Evolutionary conservation across 2,888 invertebrate genomes (phyloP).

Genomic region (Xanthia togata): DNA sequence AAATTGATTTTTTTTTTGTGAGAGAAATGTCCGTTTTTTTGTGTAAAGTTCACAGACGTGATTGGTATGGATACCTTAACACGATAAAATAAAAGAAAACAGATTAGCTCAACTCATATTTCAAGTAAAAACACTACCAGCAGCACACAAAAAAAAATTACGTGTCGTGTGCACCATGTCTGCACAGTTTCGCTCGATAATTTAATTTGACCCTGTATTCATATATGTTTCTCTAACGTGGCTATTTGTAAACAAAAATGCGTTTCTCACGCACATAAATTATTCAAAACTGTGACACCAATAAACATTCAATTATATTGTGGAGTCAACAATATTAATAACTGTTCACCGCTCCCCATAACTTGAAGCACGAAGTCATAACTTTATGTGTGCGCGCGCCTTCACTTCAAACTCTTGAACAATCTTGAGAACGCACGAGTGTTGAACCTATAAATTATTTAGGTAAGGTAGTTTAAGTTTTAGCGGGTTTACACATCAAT

Average conservation of each 20-base stretch:
- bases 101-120: no score
- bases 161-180: no score
- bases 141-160: no score
- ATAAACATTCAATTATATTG: conserved; percentile 49
- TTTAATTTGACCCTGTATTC: no score
- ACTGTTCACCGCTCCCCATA: conserved; percentile 64
- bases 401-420: conserved; percentile 74
- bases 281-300: conserved; percentile 40
- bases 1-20: no score
- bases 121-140: no score
- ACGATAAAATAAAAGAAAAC: no score
- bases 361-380: conserved; percentile 65
- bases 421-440: conserved; percentile 75
- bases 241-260: conserved; percentile 36
- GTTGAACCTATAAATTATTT: conserved; percentile 80
- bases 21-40: no score
- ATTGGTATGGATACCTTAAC: no score
- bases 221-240: not conserved
- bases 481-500: conserved; percentile 74
- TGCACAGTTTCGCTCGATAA: no score
- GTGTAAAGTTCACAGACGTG: no score
- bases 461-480: conserved; percentile 77
- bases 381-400: conserved; percentile 65
- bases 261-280: conserved; percentile 37
- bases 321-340: conserved; percentile 64